Percentiles rank a stretch among this genome's conserved stretches.
These are phyloP conservation scores for Phenganax stokvisi DNA, from an alignment of 92 coral and sea anemone genomes.

Conservation along the genomic window DNA sequence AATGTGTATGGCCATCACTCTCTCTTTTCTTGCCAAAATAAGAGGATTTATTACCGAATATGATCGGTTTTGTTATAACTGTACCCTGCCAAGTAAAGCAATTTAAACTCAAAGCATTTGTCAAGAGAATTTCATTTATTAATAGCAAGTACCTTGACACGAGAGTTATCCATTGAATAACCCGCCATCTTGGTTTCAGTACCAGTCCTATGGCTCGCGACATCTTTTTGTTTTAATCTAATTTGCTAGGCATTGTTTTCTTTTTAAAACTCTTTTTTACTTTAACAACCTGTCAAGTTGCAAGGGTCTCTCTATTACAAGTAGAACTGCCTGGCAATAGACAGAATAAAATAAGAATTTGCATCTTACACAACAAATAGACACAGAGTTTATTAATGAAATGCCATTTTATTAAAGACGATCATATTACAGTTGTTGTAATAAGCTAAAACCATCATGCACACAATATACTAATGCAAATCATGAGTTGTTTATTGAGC, in stretches of 20 bases:
- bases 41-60: constrained; percentile 90
- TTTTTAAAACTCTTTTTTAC: no score
- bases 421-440: background rate
- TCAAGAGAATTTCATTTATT: background rate
- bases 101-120: background rate
- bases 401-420: background rate
- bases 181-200: constrained; percentile 80
- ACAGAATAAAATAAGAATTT: no score
- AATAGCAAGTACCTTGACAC: constrained; percentile 73
- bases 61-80: constrained; percentile 70
- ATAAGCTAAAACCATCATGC: background rate
- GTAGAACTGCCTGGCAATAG: no score
- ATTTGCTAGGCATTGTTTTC: no score
- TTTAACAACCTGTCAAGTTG: background rate
- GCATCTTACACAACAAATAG: background rate
- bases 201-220: background rate
- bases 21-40: constrained; percentile 98
- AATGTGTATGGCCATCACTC: constrained; percentile 92
- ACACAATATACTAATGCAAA: background rate
- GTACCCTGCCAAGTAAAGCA: constrained; percentile 60
- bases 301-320: background rate
- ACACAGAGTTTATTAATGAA: background rate
- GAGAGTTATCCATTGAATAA: constrained; percentile 75
- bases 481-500: constrained; percentile 1
- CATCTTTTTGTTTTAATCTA: no score